Conservation (phyloP, 2,888 invertebrate species). For the Epinotia brunnichana region DNA sequence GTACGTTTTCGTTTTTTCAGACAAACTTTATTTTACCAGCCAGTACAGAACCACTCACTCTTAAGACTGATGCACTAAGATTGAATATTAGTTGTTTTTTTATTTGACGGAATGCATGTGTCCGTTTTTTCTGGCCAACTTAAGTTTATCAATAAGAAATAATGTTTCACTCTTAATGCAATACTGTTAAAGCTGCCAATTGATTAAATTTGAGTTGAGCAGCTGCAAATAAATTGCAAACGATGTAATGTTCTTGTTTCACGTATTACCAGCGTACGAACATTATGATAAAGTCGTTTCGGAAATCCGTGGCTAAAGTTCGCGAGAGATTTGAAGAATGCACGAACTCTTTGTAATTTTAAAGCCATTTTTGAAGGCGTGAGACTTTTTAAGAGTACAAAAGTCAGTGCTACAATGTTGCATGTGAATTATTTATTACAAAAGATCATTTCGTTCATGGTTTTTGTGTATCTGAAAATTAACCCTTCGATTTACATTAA, state of each 20-base stretch:
- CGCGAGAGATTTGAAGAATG: conserved; percentile 27
- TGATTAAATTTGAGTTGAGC: neutral
- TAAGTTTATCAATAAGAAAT: conserved; percentile 14
- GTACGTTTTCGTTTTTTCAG: conserved; percentile 36
- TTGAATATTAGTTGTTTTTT: neutral
- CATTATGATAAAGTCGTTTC: conserved; percentile 38
- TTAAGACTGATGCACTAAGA: neutral
- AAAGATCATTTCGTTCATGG: neutral
- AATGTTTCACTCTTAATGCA: neutral
- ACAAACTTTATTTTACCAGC: conserved; percentile 10
- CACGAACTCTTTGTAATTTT: conserved; percentile 28
- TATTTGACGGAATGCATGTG: neutral
- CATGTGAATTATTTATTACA: neutral
- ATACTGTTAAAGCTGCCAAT: conserved; percentile 6
- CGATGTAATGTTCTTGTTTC: conserved; percentile 28
- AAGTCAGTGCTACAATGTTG: neutral
- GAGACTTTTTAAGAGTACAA: conserved; percentile 10
- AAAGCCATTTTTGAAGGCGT: conserved; percentile 14
- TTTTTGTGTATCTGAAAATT: neutral
- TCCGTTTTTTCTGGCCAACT: neutral
- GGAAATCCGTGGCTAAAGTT: conserved; percentile 32
- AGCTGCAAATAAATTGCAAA: neutral
- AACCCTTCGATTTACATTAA: no score
- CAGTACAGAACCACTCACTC: neutral
- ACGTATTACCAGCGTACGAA: conserved; percentile 30